Conservation (phyloP, 2,888 invertebrate species). For the Quadroppia sp. region DNA sequence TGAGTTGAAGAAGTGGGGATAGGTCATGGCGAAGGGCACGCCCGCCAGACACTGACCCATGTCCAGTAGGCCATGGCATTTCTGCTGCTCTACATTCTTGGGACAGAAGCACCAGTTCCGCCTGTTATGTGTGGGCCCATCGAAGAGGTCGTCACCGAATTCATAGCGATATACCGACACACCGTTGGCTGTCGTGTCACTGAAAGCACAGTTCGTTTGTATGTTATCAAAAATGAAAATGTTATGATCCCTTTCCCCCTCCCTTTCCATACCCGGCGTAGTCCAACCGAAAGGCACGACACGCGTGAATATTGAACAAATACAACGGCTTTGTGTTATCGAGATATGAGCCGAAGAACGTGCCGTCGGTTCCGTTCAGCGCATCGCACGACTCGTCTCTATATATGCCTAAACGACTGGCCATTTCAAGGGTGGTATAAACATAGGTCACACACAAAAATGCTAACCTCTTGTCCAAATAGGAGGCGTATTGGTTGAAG, state of each 20-base stretch:
- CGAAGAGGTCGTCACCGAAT: slow-evolving; percentile 7
- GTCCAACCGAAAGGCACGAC: slow-evolving; percentile 21
- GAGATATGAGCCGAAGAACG: slow-evolving; percentile 30
- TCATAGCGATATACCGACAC: slow-evolving; percentile 19
- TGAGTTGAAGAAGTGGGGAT: slow-evolving; percentile 24
- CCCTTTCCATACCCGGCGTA: slow-evolving; percentile 8
- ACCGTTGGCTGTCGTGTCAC: not conserved
- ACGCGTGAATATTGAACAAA: slow-evolving; percentile 26
- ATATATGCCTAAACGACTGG: slow-evolving; percentile 5
- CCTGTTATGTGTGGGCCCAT: not conserved
- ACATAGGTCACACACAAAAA: not conserved
- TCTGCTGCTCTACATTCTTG: not conserved
- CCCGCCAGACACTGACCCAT: slow-evolving; percentile 33
- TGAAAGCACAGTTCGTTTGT: not conserved
- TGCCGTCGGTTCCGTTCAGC: slow-evolving; percentile 32
- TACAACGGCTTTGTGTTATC: slow-evolving; percentile 4
- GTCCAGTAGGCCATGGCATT: slow-evolving; percentile 33
- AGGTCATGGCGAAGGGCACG: slow-evolving; percentile 26
- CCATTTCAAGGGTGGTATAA: not conserved
- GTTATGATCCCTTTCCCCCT: no score
- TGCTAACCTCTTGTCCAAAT: not conserved
- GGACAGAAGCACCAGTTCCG: slow-evolving; percentile 40
- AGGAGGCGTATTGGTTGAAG: slow-evolving; percentile 12
- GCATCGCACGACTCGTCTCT: slow-evolving; percentile 17
- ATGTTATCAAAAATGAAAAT: no score